These are phyloP conservation scores for Misgurnus mizolepis DNA, from an alignment of 2,113 vertebrate genomes.

Conservation along the genomic window DNA sequence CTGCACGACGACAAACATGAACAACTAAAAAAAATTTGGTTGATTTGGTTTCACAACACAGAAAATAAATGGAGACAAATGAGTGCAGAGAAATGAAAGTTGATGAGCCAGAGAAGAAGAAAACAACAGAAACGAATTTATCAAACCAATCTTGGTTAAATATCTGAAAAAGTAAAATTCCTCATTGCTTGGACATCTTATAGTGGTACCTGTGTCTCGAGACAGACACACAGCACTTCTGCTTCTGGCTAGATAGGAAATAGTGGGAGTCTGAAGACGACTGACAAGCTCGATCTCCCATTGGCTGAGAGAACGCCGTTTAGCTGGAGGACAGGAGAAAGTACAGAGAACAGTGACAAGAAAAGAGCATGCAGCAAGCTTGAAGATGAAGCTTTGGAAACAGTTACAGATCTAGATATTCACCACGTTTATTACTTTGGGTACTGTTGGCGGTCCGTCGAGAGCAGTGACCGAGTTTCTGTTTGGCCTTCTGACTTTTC, in stretches of 20 bases:
- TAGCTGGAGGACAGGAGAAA: slow-evolving; percentile 71
- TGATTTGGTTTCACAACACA: slow-evolving; percentile 4
- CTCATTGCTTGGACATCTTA: slow-evolving; percentile 24
- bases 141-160: neutral
- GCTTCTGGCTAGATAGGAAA: slow-evolving; percentile 93
- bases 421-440: slow-evolving; percentile 73
- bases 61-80: slow-evolving; percentile 14
- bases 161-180: too few species aligned
- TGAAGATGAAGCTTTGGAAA: slow-evolving; percentile 34
- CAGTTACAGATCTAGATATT: slow-evolving; percentile 1
- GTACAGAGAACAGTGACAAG: slow-evolving; percentile 42
- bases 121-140: slow-evolving; percentile 66
- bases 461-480: slow-evolving; percentile 77
- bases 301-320: slow-evolving; percentile 83
- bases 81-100: neutral
- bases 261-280: slow-evolving; percentile 91
- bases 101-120: slow-evolving; percentile 60
- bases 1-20: slow-evolving; percentile 97
- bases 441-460: slow-evolving; percentile 78
- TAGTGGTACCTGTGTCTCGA: slow-evolving; percentile 86
- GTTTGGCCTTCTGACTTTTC: slow-evolving; percentile 85
- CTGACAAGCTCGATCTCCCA: slow-evolving; percentile 94
- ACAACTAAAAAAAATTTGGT: slow-evolving; percentile 78
- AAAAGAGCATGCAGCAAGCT: slow-evolving; percentile 46
- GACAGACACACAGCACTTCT: slow-evolving; percentile 88